Evolutionary conservation across 2,888 invertebrate genomes (phyloP).

Genomic region (Dinocampus coccinellae): DNA sequence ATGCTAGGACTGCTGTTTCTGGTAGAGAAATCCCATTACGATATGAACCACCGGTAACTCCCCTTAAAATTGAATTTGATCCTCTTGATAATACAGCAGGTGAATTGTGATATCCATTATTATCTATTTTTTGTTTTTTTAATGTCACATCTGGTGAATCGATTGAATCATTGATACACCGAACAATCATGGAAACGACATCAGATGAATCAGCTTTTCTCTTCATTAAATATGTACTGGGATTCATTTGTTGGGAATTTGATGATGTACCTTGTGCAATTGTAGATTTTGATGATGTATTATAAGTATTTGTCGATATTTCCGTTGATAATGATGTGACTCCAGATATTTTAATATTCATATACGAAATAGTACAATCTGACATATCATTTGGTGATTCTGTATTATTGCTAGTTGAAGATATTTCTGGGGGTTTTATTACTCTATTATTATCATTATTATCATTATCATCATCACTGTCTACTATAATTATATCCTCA

Average conservation of each 20-base stretch:
- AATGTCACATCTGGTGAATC: not conserved
- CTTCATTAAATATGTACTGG: slow-evolving; percentile 1
- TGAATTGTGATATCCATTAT: not conserved
- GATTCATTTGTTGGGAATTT: not conserved
- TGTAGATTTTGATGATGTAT: not conserved
- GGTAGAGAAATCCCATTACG: slow-evolving; percentile 1
- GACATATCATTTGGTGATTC: not conserved
- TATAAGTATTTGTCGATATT: slow-evolving; percentile 49
- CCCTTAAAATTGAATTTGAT: not conserved
- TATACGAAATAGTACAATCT: slow-evolving; percentile 26
- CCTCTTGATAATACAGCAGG: not conserved
- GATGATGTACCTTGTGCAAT: not conserved
- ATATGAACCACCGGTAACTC: not conserved
- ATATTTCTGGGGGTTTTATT: not conserved
- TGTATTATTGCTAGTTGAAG: not conserved
- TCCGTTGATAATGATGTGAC: slow-evolving; percentile 57
- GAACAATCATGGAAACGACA: slow-evolving; percentile 1
- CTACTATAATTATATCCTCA: slow-evolving; percentile 44
- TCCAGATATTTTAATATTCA: slow-evolving; percentile 57
- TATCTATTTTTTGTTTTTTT: slow-evolving; percentile 9
- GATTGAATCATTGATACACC: slow-evolving; percentile 15
- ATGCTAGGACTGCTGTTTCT: slow-evolving; percentile 6
- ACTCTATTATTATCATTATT: slow-evolving; percentile 36
- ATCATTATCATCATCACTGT: slow-evolving; percentile 42
- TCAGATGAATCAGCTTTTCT: slow-evolving; percentile 8